phyloP scores from a whole-genome alignment of 1,140 invertebrate species.

The Euglossa dilemma region DNA sequence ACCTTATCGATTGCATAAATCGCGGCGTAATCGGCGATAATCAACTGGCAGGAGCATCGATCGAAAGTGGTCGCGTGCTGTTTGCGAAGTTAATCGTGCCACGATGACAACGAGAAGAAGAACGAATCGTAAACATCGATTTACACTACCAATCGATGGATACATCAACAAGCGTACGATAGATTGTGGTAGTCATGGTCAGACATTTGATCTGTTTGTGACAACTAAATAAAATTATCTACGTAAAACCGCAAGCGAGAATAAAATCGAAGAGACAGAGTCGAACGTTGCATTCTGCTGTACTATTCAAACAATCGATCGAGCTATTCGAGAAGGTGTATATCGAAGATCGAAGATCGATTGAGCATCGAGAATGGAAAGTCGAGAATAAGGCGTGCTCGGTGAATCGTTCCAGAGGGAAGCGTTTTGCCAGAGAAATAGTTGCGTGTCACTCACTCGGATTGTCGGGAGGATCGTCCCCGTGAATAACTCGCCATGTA shows the following conservation, averaged over 20 bases:
- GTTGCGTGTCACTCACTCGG: slow-evolving; percentile 36
- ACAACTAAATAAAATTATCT: neutral
- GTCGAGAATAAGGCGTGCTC: no score
- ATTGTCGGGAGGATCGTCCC: slow-evolving; percentile 49
- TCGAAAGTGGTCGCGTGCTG: neutral
- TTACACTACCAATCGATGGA: neutral
- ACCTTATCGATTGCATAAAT: slow-evolving; percentile 4
- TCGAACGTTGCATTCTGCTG: no score
- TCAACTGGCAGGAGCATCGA: neutral
- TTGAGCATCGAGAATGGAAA: no score
- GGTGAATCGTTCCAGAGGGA: neutral
- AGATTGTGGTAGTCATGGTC: neutral
- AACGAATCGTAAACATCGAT: neutral
- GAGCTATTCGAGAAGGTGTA: neutral
- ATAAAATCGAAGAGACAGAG: neutral
- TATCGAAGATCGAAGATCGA: neutral
- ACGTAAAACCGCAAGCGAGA: neutral
- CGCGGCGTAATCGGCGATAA: neutral
- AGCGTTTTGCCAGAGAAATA: neutral
- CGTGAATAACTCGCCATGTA: slow-evolving; percentile 48
- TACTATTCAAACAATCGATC: neutral
- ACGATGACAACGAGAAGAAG: neutral
- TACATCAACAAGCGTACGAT: neutral
- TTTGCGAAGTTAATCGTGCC: no score
- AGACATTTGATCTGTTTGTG: neutral